These are phyloP conservation scores for Tympanuchus pallidicinctus DNA, from an alignment of 2,113 vertebrate genomes.

Conservation along the genomic window DNA sequence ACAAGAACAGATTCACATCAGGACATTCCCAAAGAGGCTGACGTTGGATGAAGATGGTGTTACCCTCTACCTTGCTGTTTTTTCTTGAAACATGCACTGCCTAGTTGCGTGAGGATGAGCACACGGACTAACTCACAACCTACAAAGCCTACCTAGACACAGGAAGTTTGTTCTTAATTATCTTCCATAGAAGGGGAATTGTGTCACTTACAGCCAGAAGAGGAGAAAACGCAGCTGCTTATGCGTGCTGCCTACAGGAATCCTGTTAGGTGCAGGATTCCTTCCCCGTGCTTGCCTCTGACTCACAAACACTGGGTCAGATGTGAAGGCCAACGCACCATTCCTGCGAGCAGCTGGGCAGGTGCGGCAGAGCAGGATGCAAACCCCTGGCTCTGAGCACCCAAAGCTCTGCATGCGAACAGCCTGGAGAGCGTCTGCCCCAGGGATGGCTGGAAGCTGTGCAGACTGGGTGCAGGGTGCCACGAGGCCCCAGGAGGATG, in stretches of 20 bases:
- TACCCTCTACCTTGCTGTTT: neutral
- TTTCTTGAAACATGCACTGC: neutral
- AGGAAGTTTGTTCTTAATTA: neutral
- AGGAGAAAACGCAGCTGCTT: neutral
- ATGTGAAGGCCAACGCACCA: rapidly evolving
- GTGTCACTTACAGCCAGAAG: neutral
- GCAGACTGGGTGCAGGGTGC: neutral
- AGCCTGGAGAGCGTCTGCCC: rapidly evolving
- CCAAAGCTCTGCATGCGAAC: rapidly evolving
- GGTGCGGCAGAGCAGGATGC: rapidly evolving
- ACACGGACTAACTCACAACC: neutral
- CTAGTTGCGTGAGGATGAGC: neutral
- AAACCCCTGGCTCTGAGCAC: neutral
- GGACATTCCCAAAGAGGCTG: constrained; percentile 10
- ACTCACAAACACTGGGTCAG: neutral
- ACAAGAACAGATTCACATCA: constrained; percentile 24
- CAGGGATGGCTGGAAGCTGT: neutral
- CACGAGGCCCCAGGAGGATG: rapidly evolving
- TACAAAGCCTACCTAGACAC: neutral
- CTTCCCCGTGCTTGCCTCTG: rapidly evolving
- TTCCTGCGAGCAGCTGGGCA: neutral
- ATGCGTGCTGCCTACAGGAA: neutral
- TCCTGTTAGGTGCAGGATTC: neutral
- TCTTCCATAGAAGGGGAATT: neutral
- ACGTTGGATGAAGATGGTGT: neutral